Conservation (phyloP, 2,797 vertebrate species). For the Antrozous pallidus region DNA sequence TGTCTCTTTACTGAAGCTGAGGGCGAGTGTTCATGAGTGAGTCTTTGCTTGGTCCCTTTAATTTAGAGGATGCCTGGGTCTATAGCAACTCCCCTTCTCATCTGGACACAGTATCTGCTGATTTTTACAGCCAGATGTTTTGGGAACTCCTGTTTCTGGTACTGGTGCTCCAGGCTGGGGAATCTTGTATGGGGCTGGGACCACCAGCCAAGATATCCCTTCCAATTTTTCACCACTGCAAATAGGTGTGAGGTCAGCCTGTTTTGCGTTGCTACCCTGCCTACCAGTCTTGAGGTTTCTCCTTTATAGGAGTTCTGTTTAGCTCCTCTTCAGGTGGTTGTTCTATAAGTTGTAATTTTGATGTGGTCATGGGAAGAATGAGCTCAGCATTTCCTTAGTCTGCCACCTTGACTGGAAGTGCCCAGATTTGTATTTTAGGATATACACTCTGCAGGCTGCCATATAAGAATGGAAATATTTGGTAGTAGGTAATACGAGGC, state of each 20-base stretch:
- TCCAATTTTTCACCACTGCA: not conserved
- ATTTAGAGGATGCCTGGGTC: not conserved
- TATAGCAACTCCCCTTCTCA: not conserved
- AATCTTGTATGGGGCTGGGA: not conserved
- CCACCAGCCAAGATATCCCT: not conserved
- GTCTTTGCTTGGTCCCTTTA: not conserved
- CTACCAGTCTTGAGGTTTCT: too few relatives aligned
- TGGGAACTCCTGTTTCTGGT: not conserved
- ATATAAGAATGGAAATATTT: not conserved
- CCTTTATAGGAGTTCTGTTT: not conserved
- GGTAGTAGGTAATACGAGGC: not conserved
- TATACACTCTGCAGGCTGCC: not conserved
- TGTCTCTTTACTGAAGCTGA: not conserved
- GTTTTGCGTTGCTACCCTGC: too few relatives aligned
- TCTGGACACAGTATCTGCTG: not conserved
- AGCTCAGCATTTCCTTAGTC: not conserved
- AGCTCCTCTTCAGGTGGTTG: not conserved
- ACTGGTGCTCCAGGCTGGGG: not conserved
- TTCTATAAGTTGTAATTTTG: not conserved
- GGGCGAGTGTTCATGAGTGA: not conserved
- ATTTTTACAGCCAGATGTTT: too few relatives aligned
- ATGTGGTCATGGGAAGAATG: not conserved
- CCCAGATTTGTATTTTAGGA: not conserved
- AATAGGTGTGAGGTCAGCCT: not conserved
- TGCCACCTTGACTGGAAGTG: not conserved